Evolutionary conservation across 2,888 invertebrate species (phyloP), one percentile per base, ranked within the genome.

Genomic region (Rhynchonema sp.): DNA sequence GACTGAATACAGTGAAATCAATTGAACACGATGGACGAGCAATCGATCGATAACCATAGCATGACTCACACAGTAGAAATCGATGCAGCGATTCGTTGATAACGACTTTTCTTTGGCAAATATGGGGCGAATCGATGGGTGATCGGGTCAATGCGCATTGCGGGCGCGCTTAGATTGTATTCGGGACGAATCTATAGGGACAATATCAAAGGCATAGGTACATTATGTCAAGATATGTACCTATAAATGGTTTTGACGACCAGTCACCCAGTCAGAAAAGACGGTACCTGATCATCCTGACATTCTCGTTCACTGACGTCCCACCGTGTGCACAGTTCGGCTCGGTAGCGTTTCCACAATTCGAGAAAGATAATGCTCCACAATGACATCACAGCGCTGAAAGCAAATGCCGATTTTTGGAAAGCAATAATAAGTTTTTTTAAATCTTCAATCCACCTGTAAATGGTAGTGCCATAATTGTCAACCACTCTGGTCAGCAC

Each of bases 361-460:
- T 92, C 92, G 69, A 91, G 77, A 74, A 91, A 89, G 63, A 85
- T 82, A 1, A 87, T 86, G 0, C 87, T 87, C 91, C 91, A 92
- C 74, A 91, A 83, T 38, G 88, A 86, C 89, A 91, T 91, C 71
- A 91, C 88, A 64, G 87, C 85, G 1, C 91, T 87, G 73, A 91
- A 90, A 76, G n/a, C n/a, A n/a, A n/a, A n/a, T n/a, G n/a, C n/a
- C n/a, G n/a, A n/a, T n/a, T n/a, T n/a, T n/a, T n/a, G n/a, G n/a
- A n/a, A n/a, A n/a, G n/a, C n/a, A n/a, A n/a, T n/a, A n/a, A n/a
- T n/a, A n/a, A n/a, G n/a, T n/a, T n/a, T n/a, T n/a, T n/a, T n/a
- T n/a, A n/a, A n/a, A n/a, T n/a, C n/a, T n/a, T n/a, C 38, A 17
- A 38, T 17, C 17, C 38, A 38, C 38, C 38, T 38, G 38, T 38